A percentile compares a stretch with the other conserved stretches of the same genome.
phyloP scores from a whole-genome alignment of 2,888 invertebrate genomes.

The Choreutis nemorana region DNA sequence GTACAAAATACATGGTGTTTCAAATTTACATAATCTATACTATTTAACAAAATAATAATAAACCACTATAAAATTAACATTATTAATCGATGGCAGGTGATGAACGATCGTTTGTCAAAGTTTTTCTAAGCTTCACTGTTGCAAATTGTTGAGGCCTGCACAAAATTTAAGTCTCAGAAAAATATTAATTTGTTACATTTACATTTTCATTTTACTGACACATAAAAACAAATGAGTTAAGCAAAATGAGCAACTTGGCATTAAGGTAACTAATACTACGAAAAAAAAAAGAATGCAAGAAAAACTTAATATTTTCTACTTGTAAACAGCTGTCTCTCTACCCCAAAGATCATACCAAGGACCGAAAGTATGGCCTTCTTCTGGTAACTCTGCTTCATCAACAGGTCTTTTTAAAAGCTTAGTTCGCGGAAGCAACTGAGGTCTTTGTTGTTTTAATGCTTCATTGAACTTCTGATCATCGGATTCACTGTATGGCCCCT shows the following conservation, averaged over 20 bases:
- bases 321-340: constrained; percentile 72
- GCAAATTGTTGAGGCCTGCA: constrained; percentile 87
- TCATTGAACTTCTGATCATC: constrained; percentile 66
- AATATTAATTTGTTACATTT: constrained; percentile 1
- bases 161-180: constrained; percentile 19
- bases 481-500: constrained; percentile 56
- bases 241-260: background rate
- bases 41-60: constrained; percentile 56
- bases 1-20: constrained; percentile 63
- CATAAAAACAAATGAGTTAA: background rate
- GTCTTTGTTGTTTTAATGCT: constrained; percentile 56
- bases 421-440: constrained; percentile 73
- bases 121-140: constrained; percentile 87
- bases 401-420: constrained; percentile 70
- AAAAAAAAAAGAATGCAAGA: constrained; percentile 6
- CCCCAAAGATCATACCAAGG: constrained; percentile 93
- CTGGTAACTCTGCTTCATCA: constrained; percentile 54
- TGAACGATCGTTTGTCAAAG: constrained; percentile 86
- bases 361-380: constrained; percentile 78
- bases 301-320: constrained; percentile 27
- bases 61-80: constrained; percentile 34
- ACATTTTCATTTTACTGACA: too few species aligned
- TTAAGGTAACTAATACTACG: constrained; percentile 5
- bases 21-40: constrained; percentile 59
- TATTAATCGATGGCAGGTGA: constrained; percentile 75